phyloP scores from a whole-genome alignment of 2,797 vertebrate species.

The Acanthurus tractus region DNA sequence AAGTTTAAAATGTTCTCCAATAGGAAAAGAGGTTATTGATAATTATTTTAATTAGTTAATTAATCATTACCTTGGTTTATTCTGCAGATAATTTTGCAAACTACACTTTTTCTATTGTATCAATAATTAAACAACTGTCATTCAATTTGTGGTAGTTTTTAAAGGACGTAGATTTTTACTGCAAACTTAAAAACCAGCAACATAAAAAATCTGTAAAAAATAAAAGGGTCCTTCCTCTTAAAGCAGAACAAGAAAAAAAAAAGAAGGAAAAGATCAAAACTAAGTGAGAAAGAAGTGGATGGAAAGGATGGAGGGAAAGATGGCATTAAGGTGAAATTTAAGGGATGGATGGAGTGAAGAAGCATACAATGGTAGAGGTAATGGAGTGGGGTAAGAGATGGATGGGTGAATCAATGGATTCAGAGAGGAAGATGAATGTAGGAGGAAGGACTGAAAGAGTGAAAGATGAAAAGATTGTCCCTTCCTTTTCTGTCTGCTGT shows the following conservation, averaged over 20 bases:
- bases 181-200: background rate
- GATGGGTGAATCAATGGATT: slow-evolving; percentile 71
- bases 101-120: background rate
- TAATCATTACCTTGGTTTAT: background rate
- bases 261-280: slow-evolving; percentile 30
- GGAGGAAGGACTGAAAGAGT: slow-evolving; percentile 57
- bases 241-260: background rate
- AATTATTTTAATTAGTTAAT: too few species aligned
- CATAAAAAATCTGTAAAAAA: background rate
- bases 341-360: slow-evolving; percentile 59
- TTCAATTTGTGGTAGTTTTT: background rate
- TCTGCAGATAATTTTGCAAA: background rate
- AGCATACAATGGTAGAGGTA: slow-evolving; percentile 65
- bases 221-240: background rate
- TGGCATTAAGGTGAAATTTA: slow-evolving; percentile 60
- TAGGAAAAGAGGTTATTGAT: background rate
- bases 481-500: slow-evolving; percentile 41
- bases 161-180: background rate
- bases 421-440: slow-evolving; percentile 68
- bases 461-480: slow-evolving; percentile 65
- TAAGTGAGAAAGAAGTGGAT: slow-evolving; percentile 36
- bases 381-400: slow-evolving; percentile 76
- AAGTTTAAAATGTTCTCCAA: background rate
- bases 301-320: slow-evolving; percentile 36
- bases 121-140: background rate